Percentiles rank a stretch among this genome's conserved stretches.
These are phyloP conservation scores for Frankliniella fusca DNA, from an alignment of 2,888 invertebrate species.

Conservation along the genomic window DNA sequence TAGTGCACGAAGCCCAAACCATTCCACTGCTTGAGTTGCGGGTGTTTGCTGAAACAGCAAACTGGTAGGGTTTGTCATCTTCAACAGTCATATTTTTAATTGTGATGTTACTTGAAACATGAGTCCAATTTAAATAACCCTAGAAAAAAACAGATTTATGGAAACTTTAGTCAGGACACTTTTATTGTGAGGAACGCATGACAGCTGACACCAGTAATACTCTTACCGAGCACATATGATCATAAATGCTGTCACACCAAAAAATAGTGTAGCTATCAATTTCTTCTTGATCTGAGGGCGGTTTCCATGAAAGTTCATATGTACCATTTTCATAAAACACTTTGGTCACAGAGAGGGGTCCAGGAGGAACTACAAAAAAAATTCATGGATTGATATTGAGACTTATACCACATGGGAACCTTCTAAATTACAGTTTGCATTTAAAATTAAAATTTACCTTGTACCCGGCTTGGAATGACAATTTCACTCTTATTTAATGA, in stretches of 20 bases:
- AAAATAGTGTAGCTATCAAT: conserved; percentile 69
- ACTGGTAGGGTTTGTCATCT: conserved; percentile 60
- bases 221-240: conserved; percentile 55
- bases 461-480: conserved; percentile 56
- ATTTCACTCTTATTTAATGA: conserved; percentile 57
- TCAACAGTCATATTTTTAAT: conserved; percentile 58
- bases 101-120: conserved; percentile 52
- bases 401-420: conserved; percentile 15
- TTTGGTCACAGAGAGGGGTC: conserved; percentile 64
- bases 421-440: conserved; percentile 3
- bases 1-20: conserved; percentile 77
- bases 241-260: conserved; percentile 64
- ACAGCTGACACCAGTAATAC: conserved; percentile 37
- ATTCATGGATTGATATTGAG: conserved; percentile 34
- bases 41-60: conserved; percentile 78
- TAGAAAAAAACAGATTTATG: conserved; percentile 41
- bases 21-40: conserved; percentile 70
- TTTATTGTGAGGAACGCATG: not conserved
- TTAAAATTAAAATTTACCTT: conserved; percentile 45
- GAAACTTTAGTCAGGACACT: conserved; percentile 3
- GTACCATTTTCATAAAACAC: conserved; percentile 66
- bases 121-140: conserved; percentile 60
- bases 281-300: conserved; percentile 48
- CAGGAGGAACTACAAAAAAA: conserved; percentile 46
- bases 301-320: conserved; percentile 72